Conservation (phyloP, 2,888 invertebrate species). For the Molorchus minor region DNA sequence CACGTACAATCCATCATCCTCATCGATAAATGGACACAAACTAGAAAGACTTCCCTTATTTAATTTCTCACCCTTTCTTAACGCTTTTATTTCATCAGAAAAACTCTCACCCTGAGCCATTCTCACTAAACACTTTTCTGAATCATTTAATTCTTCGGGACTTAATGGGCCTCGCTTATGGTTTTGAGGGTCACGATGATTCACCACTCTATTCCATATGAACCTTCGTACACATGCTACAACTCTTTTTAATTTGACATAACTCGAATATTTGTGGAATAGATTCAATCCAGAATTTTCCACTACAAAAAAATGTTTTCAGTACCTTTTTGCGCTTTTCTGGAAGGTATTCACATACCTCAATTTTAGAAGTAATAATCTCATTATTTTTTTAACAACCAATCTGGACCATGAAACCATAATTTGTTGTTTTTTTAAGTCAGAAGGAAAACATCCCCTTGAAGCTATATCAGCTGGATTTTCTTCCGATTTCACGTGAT, state of each 20-base stretch:
- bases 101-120: neutral
- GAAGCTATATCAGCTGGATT: slow-evolving; percentile 23
- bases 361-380: too few relatives aligned
- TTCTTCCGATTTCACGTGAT: slow-evolving; percentile 4
- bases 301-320: too few relatives aligned
- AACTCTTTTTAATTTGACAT: neutral
- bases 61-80: too few relatives aligned
- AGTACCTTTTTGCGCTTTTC: too few relatives aligned
- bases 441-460: neutral
- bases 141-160: neutral
- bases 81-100: neutral
- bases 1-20: neutral
- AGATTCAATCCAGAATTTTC: neutral
- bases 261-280: neutral
- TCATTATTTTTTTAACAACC: neutral
- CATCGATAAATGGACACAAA: neutral
- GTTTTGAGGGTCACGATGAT: neutral
- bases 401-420: slow-evolving; percentile 5
- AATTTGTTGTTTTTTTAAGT: neutral
- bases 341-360: too few relatives aligned
- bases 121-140: neutral
- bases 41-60: too few relatives aligned
- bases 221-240: neutral
- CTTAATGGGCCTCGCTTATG: neutral
- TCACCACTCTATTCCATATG: neutral